Conservation (phyloP, 2,113 vertebrate genomes). For the Myotis yumanensis region DNA sequence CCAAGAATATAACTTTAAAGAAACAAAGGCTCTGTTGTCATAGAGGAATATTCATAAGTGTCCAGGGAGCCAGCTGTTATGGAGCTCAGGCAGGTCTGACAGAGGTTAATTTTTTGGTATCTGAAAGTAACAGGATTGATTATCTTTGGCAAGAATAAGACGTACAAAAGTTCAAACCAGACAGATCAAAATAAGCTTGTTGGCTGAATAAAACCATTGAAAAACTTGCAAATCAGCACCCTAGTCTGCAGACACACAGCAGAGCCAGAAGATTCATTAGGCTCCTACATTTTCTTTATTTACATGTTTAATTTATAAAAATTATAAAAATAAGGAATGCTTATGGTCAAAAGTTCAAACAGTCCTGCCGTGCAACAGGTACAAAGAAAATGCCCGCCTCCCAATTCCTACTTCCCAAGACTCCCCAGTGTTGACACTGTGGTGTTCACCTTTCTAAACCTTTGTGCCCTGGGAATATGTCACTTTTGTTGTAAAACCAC, state of each 20-base stretch:
- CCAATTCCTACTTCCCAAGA: not conserved
- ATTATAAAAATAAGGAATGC: not conserved
- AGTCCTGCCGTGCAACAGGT: accelerated
- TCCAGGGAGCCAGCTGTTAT: not conserved
- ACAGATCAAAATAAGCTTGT: not conserved
- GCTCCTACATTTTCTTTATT: not conserved
- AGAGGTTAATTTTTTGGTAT: not conserved
- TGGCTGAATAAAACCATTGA: not conserved
- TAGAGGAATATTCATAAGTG: not conserved
- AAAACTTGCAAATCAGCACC: not conserved
- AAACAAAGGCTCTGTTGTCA: not conserved
- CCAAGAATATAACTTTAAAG: not conserved
- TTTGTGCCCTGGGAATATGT: not conserved
- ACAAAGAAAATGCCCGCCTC: not conserved
- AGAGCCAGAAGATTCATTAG: not conserved
- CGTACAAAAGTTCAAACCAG: conserved; percentile 30
- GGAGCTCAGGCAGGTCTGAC: not conserved
- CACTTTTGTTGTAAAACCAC: not conserved
- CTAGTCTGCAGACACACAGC: not conserved
- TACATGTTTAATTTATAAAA: not conserved
- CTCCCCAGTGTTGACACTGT: not conserved
- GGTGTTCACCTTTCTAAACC: not conserved
- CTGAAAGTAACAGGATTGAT: conserved; percentile 55
- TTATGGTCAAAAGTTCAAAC: not conserved
- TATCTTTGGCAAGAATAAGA: conserved; percentile 57